Evolutionary conservation across 2,888 invertebrate genomes (phyloP), one percentile per base, ranked within the genome.

Genomic region (Criorhina ranunculi): DNA sequence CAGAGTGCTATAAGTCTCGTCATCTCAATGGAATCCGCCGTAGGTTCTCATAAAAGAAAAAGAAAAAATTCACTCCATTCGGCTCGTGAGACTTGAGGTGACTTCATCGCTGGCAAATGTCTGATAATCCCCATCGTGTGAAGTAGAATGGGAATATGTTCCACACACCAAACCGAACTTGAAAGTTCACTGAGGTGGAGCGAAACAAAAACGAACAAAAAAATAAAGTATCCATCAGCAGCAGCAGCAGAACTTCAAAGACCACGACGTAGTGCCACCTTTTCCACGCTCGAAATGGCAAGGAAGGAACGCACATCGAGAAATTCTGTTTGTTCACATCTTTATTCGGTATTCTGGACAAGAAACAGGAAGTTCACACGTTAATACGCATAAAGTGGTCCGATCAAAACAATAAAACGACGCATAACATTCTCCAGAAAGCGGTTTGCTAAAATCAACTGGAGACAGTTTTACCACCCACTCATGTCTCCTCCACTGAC

Each of bases 51-150:
- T 24, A 55, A 55, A 57, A 33, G 46, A 55, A 57, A 66, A 73
- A 19, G 46, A 44, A 53, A 66, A 49, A 24, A 1, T 4, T 3
- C 12, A 55, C 12, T 51, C 12, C 57, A 59, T 66, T 53, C 53
- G 1, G 35, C 12, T n/a, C 24, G 72, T 76, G 76, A 57, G 55
- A 59, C 24, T 57, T 31, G 24, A 57, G 78, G 77, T 82, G 82
- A 82, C 77, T 82, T 82, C 82, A 82, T 82, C 72, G 72, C 11
- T 60, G 35, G 60, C 53, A 73, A 79, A 79, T 80, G 53, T 66
- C 62, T 70, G 70, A 77, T 82, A 82, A 59, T 82, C 72, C 72
- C 51, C 62, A 19, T 19, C 57, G 64, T 70, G 59, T 51, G 77
- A 72, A 59, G 66, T 66, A 53, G 60, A 77, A 60, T 44, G 44